Conservation (phyloP, 2,113 vertebrate species). For the Macroglossus sobrinus region DNA sequence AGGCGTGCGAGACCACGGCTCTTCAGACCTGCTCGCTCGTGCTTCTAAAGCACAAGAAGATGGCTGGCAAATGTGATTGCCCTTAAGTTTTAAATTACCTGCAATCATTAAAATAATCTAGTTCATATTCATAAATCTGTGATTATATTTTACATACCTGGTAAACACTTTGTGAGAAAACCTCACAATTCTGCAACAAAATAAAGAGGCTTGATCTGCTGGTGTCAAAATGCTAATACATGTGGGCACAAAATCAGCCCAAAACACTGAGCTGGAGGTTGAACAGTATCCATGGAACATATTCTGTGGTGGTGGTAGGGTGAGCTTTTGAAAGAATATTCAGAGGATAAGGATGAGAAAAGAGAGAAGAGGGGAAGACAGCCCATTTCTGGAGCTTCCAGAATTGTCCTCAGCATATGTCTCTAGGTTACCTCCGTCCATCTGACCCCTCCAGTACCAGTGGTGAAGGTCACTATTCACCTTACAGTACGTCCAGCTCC, state of each 20-base stretch:
- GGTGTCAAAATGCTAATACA: slow-evolving; percentile 29
- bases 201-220: slow-evolving; percentile 4
- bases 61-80: slow-evolving; percentile 66
- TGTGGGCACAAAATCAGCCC: background rate
- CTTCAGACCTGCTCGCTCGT: slow-evolving; percentile 11
- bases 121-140: slow-evolving; percentile 73
- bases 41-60: slow-evolving; percentile 28
- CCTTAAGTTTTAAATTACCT: slow-evolving; percentile 76
- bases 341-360: background rate
- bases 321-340: background rate
- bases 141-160: slow-evolving; percentile 71
- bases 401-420: accelerated
- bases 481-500: too few relatives aligned
- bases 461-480: background rate
- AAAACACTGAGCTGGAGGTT: background rate
- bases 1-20: slow-evolving; percentile 29
- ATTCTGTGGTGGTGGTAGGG: background rate
- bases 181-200: slow-evolving; percentile 46
- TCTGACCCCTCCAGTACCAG: background rate
- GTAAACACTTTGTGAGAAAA: slow-evolving; percentile 75
- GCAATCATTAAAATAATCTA: slow-evolving; percentile 77
- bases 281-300: background rate
- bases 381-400: background rate
- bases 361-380: background rate
- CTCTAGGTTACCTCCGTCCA: background rate